Conservation (phyloP, 2,888 invertebrate species). For the Lasius fuliginosus region DNA sequence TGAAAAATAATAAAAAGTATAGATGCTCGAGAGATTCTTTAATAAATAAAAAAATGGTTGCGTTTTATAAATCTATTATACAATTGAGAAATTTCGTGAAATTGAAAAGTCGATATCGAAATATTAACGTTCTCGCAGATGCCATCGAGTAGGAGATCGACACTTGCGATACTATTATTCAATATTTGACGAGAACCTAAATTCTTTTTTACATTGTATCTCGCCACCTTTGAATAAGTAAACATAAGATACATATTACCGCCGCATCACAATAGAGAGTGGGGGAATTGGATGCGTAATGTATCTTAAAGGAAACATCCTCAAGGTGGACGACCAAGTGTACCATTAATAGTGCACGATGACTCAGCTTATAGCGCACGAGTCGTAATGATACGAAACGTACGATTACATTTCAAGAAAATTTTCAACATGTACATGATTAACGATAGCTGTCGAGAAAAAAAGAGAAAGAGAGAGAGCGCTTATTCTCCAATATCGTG, state of each 20-base stretch:
- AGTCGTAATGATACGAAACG: slow-evolving; percentile 22
- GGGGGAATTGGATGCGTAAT: slow-evolving; percentile 1
- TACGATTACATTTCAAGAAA: slow-evolving; percentile 36
- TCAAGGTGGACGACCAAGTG: slow-evolving; percentile 48
- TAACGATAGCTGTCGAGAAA: slow-evolving; percentile 7
- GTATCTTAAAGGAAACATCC: slow-evolving; percentile 42
- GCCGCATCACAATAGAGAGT: neutral
- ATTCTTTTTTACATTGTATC: slow-evolving; percentile 40
- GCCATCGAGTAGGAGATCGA: neutral
- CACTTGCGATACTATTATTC: neutral
- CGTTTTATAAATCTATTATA: neutral
- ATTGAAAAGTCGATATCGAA: neutral
- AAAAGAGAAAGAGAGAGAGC: neutral
- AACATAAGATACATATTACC: neutral
- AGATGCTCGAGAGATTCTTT: neutral
- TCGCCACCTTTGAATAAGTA: neutral
- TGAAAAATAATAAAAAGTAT: neutral
- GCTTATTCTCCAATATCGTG: neutral
- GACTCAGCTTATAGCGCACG: slow-evolving; percentile 34
- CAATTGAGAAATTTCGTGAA: neutral
- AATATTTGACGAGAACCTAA: neutral
- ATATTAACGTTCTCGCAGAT: neutral
- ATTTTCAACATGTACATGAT: slow-evolving; percentile 31
- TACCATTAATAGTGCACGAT: slow-evolving; percentile 30
- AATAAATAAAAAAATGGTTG: neutral